A percentile compares a stretch with the other conserved stretches of the same genome.
phyloP scores from a whole-genome alignment of 2,113 vertebrate genomes.

The Macrotus californicus region DNA sequence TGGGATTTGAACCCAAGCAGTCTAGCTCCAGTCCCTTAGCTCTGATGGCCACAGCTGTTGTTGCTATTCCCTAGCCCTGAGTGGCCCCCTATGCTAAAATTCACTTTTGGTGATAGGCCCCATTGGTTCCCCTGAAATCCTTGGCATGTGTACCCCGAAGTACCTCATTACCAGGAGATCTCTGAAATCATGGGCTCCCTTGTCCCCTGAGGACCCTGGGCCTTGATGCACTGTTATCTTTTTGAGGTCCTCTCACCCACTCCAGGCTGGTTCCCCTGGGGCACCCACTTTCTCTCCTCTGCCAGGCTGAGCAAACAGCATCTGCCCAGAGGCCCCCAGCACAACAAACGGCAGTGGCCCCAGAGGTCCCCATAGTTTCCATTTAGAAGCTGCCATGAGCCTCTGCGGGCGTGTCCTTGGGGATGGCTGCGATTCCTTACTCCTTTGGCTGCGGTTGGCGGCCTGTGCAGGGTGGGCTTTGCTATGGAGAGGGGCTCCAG shows the following conservation, averaged over 20 bases:
- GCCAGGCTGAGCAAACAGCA: not conserved
- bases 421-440: not conserved
- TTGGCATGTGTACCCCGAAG: not conserved
- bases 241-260: not conserved
- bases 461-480: not conserved
- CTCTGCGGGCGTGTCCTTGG: accelerated
- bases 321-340: not conserved
- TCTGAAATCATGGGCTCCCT: not conserved
- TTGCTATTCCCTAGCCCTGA: not conserved
- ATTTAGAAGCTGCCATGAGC: not conserved
- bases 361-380: not conserved
- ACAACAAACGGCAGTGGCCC: not conserved
- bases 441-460: not conserved
- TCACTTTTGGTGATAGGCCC: not conserved
- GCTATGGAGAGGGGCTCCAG: not conserved
- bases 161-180: not conserved
- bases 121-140: not conserved
- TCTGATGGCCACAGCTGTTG: not conserved
- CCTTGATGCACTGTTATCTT: not conserved
- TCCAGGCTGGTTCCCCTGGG: not conserved
- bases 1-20: not conserved
- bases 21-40: not conserved
- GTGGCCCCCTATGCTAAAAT: not conserved
- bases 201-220: not conserved
- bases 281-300: not conserved